phyloP scores from a whole-genome alignment of 2,797 vertebrate species.

The Dallia pectoralis region DNA sequence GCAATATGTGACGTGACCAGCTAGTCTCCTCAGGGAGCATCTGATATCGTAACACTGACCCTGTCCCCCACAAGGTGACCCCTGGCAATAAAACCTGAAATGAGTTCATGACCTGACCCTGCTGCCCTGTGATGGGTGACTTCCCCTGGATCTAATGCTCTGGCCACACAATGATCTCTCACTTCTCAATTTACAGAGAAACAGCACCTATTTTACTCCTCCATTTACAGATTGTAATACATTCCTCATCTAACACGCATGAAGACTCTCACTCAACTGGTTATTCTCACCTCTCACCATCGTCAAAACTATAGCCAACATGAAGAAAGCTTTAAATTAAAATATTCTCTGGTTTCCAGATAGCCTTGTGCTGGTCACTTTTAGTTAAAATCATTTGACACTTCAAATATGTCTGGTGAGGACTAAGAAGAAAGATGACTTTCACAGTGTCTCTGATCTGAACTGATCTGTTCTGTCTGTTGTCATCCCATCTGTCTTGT shows the following conservation, averaged over 20 bases:
- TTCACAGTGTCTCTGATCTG: too few species aligned
- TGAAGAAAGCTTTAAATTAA: neutral
- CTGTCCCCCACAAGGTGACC: slow-evolving; percentile 15
- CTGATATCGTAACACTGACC: neutral
- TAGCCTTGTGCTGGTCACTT: neutral
- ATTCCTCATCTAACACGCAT: too few species aligned
- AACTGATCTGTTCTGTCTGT: slow-evolving; percentile 1
- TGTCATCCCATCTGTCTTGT: too few species aligned
- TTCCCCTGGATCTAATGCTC: slow-evolving; percentile 26
- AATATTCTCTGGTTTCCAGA: too few species aligned
- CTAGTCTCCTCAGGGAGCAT: slow-evolving; percentile 3
- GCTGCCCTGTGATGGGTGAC: slow-evolving; percentile 20
- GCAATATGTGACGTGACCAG: neutral
- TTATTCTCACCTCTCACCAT: neutral
- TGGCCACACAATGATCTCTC: slow-evolving; percentile 38
- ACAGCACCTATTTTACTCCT: neutral
- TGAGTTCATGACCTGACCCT: slow-evolving; percentile 24
- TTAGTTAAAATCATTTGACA: too few species aligned
- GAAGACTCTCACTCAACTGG: too few species aligned
- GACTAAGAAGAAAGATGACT: slow-evolving; percentile 1
- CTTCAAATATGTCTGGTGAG: slow-evolving; percentile 5
- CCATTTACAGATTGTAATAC: neutral
- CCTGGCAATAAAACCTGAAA: slow-evolving; percentile 12
- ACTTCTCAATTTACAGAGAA: slow-evolving; percentile 15
- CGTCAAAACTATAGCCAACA: neutral